Base-by-base conservation (phyloP, 2,113 vertebrate genomes). In the Crotalus horridus region DNA sequence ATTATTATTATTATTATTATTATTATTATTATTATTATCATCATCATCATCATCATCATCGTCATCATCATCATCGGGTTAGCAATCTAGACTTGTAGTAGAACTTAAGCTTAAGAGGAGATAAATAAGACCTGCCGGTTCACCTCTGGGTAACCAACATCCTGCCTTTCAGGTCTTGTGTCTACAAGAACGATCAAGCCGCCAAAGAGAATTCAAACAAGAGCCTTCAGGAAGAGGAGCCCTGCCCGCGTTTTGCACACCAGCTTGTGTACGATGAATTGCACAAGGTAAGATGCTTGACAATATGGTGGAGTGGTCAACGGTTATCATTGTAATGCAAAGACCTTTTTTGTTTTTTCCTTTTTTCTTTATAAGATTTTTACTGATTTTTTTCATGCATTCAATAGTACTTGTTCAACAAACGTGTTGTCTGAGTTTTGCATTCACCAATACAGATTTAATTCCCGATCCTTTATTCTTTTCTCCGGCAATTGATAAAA, bases 181-280 rank as follows among this genome's bases (percentile, higher is more conserved):
- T 99, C 54, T 99, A 99, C 95, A 99, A 99, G 96, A 99, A 99
- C 46, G 99, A 99, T 95, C 99, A 99, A 95, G 98, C 98, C 23
- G 97, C 99, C 94, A 99, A 99, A 95, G 99, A 99, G 93, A 99
- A 99, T 96, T 97, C 98, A 5, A 98, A 97, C 94, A 99, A 99
- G 97, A 98, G 98, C 93, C 97, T 99, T 69, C 99, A 99, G 96
- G 99, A 99, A 92, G 99, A 99, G 95, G 99, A 99, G 95, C 99
- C 99, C 0, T 99, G 99, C 94, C 99, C 99, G n/a, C 98, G 99
- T 93, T 99, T 99, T 90, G 99, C 99, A 94, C 99, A 99, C 97
- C 99, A 99, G 91, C 98, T 99, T 93, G 99, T 99, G 29, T 99
- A 99, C 0, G 99, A 99, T 94, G 99, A 99, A 94, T 96, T 99